Conservation (phyloP, 2,888 invertebrate species). For the Nomada ruficornis region DNA sequence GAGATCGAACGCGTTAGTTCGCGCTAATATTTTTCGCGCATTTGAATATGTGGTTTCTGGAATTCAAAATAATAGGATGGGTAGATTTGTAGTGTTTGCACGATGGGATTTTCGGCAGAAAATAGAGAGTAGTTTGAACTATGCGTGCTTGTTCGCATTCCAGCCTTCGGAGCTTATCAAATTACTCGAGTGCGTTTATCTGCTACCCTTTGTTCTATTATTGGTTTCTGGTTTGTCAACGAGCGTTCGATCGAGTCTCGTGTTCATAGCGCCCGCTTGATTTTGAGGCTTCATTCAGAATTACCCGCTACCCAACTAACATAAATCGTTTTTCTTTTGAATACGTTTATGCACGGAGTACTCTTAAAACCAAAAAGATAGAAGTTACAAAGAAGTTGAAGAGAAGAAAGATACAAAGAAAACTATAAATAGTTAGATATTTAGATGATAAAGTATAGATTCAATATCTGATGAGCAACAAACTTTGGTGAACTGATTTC, state of each 20-base stretch:
- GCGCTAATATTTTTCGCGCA: neutral
- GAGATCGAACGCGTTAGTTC: slow-evolving; percentile 8
- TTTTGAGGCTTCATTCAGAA: slow-evolving; percentile 25
- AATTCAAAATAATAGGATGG: too few relatives aligned
- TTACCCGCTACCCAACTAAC: neutral
- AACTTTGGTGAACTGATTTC: too few relatives aligned
- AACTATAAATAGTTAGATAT: too few relatives aligned
- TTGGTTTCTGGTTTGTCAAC: slow-evolving; percentile 50
- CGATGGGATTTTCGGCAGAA: neutral
- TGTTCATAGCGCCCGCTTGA: slow-evolving; percentile 36
- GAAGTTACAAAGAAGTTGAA: too few relatives aligned
- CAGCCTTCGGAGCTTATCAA: slow-evolving; percentile 31
- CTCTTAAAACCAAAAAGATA: too few relatives aligned
- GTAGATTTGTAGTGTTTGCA: too few relatives aligned
- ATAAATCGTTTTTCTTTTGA: neutral
- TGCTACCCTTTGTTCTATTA: slow-evolving; percentile 45
- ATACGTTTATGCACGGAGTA: neutral
- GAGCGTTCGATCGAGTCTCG: slow-evolving; percentile 26
- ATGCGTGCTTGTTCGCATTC: slow-evolving; percentile 20
- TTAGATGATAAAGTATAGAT: too few relatives aligned
- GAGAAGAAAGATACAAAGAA: neutral
- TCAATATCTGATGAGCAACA: too few relatives aligned
- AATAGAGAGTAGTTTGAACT: neutral
- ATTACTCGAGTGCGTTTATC: slow-evolving; percentile 35
- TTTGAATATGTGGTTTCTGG: neutral